Evolutionary conservation across 2,888 invertebrate species (phyloP), one percentile per base, ranked within the genome.

Genomic region (Coleophora deauratella): DNA sequence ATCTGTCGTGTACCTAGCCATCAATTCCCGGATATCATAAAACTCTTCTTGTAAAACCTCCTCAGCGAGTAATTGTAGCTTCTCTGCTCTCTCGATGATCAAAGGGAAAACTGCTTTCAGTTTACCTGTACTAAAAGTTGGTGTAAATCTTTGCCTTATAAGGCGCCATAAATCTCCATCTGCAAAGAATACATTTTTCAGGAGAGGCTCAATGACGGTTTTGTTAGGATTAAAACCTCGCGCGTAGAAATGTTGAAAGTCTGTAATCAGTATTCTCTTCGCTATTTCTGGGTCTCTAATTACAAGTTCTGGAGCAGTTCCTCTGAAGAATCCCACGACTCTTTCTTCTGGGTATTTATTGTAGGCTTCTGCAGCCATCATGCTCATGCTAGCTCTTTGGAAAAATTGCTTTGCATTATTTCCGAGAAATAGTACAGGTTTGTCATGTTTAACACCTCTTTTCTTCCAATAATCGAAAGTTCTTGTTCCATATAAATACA

Each of bases 1-100:
- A 47, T 82, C 82, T 3, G 79, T 81, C 0, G 81, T 81, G 33
- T 78, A 84, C 35, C 82, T 65, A 2, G 80, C 81, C 79, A 82
- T 81, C 0, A 81, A 64, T 45, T 82, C 82, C 33, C 73, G 63
- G 2, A 71, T 66, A 44, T 81, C 80, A 37, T 73, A 78, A 46
- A 52, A 64, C 33, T 75, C 72, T 37, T 51, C 59, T 6, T 64
- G 45, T 6, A 60, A 50, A 1, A 76, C 59, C 9, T 70, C 63
- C 42, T 74, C 73, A 3, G 73, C 65, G 31, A 75, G 59, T 1
- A 62, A 10, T 58, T 79, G 73, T 9, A 84, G 47, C 47, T 72
- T 75, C 47, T 75, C 72, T 3, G 80, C 77, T 50, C 76, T 59
- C 1, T 77, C 72, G 9, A 72, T 75, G 21, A 84, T 79, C 13